A percentile compares a stretch with the other conserved stretches of the same genome.
phyloP scores from a whole-genome alignment of 2,888 invertebrate genomes.

The Prosapia bicincta region DNA sequence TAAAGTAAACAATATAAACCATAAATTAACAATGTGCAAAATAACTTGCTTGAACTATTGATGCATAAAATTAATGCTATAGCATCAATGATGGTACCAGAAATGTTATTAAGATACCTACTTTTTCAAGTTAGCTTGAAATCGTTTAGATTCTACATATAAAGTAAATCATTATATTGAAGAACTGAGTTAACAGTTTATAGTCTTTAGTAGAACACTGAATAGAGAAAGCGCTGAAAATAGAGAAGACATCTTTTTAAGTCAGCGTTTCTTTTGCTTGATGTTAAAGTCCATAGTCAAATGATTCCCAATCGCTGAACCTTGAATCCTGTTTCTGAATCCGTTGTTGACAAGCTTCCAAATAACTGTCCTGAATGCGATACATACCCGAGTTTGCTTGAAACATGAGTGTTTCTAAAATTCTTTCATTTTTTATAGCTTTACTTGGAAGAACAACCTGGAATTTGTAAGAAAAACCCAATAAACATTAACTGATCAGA shows the following conservation, averaged over 20 bases:
- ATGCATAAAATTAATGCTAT: too few relatives aligned
- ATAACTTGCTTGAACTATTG: too few relatives aligned
- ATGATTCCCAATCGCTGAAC: constrained; percentile 76
- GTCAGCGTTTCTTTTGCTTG: constrained; percentile 30
- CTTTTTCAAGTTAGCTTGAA: not conserved
- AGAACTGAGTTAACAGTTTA: constrained; percentile 4
- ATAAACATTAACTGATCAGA: too few relatives aligned
- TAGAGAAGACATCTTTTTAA: constrained; percentile 21
- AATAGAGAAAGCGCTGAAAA: constrained; percentile 7
- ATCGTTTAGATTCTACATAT: constrained; percentile 1
- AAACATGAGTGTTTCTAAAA: constrained; percentile 87
- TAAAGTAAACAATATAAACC: too few relatives aligned
- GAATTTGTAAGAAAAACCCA: too few relatives aligned
- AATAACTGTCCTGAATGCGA: constrained; percentile 80
- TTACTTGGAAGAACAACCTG: constrained; percentile 86
- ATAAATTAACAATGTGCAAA: too few relatives aligned
- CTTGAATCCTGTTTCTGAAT: constrained; percentile 86
- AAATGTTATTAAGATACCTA: too few relatives aligned
- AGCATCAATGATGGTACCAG: too few relatives aligned
- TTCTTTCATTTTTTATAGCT: constrained; percentile 87
- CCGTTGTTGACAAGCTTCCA: constrained; percentile 83
- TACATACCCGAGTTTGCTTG: constrained; percentile 93
- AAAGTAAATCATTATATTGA: constrained; percentile 4
- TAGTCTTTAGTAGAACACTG: constrained; percentile 18
- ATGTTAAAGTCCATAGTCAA: constrained; percentile 67